Base-by-base conservation (phyloP, 2,888 invertebrate genomes). In the Limnephilus rhombicus region DNA sequence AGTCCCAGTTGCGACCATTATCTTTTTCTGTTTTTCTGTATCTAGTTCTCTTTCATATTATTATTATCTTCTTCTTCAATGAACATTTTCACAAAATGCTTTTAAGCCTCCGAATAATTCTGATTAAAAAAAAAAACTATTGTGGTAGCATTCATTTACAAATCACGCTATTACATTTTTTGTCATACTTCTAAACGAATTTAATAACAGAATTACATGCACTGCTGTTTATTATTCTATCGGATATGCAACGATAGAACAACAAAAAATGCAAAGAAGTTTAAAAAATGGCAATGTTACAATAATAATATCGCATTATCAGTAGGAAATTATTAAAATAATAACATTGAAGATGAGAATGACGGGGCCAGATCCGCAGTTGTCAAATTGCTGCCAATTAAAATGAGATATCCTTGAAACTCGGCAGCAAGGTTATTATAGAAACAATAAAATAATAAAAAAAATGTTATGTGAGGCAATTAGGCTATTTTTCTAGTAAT, bases 351-450 rank as follows among this genome's bases (percentile, higher is more conserved):
- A 68, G 68, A 68, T n/a, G 68, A n/a, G 68, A 68, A 68, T 68
- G 68, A 68, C 68, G 31, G 82, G 34, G 31, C 82, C 18, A 34
- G 82, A 31, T 29, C 82, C 34, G 18, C 15, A 82, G 31, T 82
- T 82, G 82, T 82, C 82, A 82, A 82, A 82, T 34, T 82, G 82
- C 9, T 82, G 29, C 31, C 82, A 82, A 82, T 82, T 34, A 82
- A 82, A 82, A 82, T 24, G n/a, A 68, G n/a, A 68, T n/a, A 68
- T 24, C 68, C 68, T 68, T 68, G 68, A n/a, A n/a, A 24, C 68
- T 9, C 68, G 9, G 68, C 68, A n/a, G n/a, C 68, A 68, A 68
- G 68, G 68, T 68, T 68, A n/a, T 68, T 24, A n/a, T 68, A 68
- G 68, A 68, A 68, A 24, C 24, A 24, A 68, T 68, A 68, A 68